Base-by-base conservation (phyloP, 2,888 invertebrate genomes). In the Charanyca ferruginea region DNA sequence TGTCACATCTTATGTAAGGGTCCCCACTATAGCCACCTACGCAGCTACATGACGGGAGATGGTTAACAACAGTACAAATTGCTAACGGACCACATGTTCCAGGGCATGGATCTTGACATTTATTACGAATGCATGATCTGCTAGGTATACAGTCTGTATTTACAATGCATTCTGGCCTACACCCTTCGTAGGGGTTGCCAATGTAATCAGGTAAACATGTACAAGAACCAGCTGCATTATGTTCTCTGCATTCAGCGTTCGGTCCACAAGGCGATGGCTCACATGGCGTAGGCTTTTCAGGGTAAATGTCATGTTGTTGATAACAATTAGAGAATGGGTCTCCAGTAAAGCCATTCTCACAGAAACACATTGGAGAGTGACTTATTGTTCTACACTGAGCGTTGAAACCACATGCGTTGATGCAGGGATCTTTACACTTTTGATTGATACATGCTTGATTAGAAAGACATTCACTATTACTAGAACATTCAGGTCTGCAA, bases 131-230 rank as follows among this genome's bases (percentile, higher is more conserved):
- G 82, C 98, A 98, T 32, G 97, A 97, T 84, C 94, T 96, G 82
- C 97, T 96, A 16, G 97, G 96, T 13, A 97, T 91, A 86, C 98
- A 98, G 86, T 98, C 98, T 0, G 97, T 96, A 88, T 97, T 97
- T 0, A 97, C 89, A 1, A 96, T 95, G 89, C 98, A 98, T 93
- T 98, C 97, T 6, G 97, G 97, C 65, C 97, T 96, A 87, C 98
- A 98, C 38, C 97, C 97, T 92, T 97, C 97, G 79, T 98, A 97
- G 23, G 98, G 98, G 90, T 98, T 97, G 79, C 98, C 98, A 75
- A 97, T 96, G 84, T 97, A 97, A 70, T 97, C 97, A 5, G 96
- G 95, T 35, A 97, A 87, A 88, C 98, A 98, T 79, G 96, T 96
- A 86, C 98, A 98, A 6, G 97, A 96, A 77, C 97, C 96, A 41